Conservation (phyloP, 2,113 vertebrate genomes). For the Sander lucioperca region DNA sequence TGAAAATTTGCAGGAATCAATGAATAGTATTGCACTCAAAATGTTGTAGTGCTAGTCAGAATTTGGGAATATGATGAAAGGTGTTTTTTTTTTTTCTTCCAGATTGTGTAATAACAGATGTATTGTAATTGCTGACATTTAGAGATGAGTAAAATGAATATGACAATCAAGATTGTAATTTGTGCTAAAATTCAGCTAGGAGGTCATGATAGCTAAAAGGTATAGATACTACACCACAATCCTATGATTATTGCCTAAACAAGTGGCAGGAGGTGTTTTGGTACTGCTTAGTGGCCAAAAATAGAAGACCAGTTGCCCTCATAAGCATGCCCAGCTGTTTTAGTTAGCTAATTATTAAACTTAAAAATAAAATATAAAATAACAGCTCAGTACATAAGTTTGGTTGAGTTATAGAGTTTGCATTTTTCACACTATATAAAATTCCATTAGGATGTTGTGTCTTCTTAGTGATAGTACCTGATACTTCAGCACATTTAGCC, state of each 20-base stretch:
- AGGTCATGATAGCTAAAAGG: neutral
- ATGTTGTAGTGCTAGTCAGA: neutral
- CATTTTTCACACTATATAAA: neutral
- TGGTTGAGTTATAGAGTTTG: too few species aligned
- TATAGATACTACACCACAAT: neutral
- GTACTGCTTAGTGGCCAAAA: too few species aligned
- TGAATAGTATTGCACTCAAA: neutral
- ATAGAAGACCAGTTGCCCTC: too few species aligned
- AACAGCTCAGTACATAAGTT: neutral
- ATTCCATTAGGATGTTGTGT: neutral
- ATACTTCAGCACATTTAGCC: conserved; percentile 10
- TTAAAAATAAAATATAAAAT: too few species aligned
- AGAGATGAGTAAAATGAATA: neutral
- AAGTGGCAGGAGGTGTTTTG: too few species aligned
- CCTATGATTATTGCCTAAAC: neutral
- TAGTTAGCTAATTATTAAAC: neutral
- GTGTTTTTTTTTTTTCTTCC: too few species aligned
- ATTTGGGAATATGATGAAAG: neutral
- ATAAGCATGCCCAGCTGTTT: neutral
- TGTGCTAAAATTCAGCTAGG: neutral
- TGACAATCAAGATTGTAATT: neutral
- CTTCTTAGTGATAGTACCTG: neutral
- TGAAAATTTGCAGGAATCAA: neutral
- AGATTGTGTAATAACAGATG: too few species aligned
- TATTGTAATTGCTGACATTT: too few species aligned